phyloP scores from a whole-genome alignment of 2,797 vertebrate genomes.

The Gymnothorax reevesii region DNA sequence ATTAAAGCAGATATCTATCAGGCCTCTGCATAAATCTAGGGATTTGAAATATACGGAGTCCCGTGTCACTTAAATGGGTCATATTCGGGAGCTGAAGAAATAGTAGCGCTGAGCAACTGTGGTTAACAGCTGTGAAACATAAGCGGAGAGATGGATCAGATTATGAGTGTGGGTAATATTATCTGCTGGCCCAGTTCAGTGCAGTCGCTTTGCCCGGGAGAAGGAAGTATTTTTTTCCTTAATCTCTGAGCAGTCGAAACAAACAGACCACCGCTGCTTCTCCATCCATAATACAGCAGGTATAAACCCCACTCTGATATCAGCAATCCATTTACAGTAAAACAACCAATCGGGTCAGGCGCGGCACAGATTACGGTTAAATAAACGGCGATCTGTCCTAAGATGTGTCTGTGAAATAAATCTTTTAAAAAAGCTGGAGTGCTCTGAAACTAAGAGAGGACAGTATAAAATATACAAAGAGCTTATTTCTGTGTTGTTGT shows the following conservation, averaged over 20 bases:
- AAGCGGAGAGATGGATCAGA: slow-evolving; percentile 20
- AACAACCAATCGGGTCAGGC: slow-evolving; percentile 52
- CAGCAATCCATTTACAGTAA: slow-evolving; percentile 52
- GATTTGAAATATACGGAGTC: background rate
- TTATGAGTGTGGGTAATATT: slow-evolving; percentile 23
- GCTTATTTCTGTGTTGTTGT: slow-evolving; percentile 63
- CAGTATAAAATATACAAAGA: slow-evolving; percentile 42
- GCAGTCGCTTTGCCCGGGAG: background rate
- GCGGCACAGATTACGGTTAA: slow-evolving; percentile 71
- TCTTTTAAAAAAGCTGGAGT: background rate
- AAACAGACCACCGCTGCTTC: slow-evolving; percentile 9
- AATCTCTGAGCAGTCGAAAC: slow-evolving; percentile 9
- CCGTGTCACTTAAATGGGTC: background rate
- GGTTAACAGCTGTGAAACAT: slow-evolving; percentile 14
- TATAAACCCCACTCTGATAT: slow-evolving; percentile 42
- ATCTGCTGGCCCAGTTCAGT: slow-evolving; percentile 2
- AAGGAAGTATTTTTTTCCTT: background rate
- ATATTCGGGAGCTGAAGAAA: slow-evolving; percentile 11
- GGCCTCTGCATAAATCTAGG: background rate
- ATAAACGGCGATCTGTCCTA: slow-evolving; percentile 49
- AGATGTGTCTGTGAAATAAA: slow-evolving; percentile 3
- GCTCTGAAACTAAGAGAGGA: background rate
- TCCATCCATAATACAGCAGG: slow-evolving; percentile 43
- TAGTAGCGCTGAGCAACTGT: background rate
- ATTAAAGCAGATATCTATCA: slow-evolving; percentile 7